Evolutionary conservation across 1,140 invertebrate species (phyloP).

Genomic region (Brachionus koreanus): DNA sequence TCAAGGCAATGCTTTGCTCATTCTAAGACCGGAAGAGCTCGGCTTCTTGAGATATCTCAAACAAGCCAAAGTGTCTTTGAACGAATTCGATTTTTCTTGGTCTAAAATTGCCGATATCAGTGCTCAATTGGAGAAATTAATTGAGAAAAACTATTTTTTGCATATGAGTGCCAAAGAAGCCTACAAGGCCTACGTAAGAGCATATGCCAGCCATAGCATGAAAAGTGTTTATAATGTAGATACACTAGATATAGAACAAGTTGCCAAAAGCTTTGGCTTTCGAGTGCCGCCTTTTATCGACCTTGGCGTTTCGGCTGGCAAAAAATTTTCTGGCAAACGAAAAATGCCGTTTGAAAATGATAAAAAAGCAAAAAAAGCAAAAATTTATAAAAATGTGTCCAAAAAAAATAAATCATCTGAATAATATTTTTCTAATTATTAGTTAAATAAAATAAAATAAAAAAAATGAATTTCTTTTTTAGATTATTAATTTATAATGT

Average conservation of each 20-base stretch:
- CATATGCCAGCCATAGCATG: constrained; percentile 91
- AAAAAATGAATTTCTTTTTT: neutral
- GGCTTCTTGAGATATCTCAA: constrained; percentile 92
- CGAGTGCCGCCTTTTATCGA: constrained; percentile 83
- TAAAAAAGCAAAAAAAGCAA: constrained; percentile 44
- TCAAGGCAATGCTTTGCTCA: constrained; percentile 85
- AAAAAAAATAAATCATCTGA: constrained; percentile 3
- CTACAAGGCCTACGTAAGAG: constrained; percentile 88
- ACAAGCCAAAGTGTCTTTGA: constrained; percentile 84
- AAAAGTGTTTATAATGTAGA: constrained; percentile 92
- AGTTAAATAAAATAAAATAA: constrained; percentile 27
- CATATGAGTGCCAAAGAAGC: constrained; percentile 92
- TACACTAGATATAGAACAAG: constrained; percentile 77
- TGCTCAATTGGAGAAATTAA: constrained; percentile 90
- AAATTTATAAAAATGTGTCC: constrained; percentile 43
- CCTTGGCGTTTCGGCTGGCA: constrained; percentile 57
- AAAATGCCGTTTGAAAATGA: constrained; percentile 22
- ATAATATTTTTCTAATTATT: neutral
- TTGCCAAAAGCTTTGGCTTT: constrained; percentile 91
- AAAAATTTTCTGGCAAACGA: constrained; percentile 35
- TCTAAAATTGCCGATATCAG: constrained; percentile 93
- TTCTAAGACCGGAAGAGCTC: constrained; percentile 86
- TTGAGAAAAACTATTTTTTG: constrained; percentile 89
- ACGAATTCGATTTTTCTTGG: constrained; percentile 97
- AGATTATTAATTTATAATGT: neutral